A percentile compares a stretch with the other conserved stretches of the same genome.
These are phyloP conservation scores for Chouioia cunea DNA, from an alignment of 2,888 invertebrate species.

Conservation along the genomic window DNA sequence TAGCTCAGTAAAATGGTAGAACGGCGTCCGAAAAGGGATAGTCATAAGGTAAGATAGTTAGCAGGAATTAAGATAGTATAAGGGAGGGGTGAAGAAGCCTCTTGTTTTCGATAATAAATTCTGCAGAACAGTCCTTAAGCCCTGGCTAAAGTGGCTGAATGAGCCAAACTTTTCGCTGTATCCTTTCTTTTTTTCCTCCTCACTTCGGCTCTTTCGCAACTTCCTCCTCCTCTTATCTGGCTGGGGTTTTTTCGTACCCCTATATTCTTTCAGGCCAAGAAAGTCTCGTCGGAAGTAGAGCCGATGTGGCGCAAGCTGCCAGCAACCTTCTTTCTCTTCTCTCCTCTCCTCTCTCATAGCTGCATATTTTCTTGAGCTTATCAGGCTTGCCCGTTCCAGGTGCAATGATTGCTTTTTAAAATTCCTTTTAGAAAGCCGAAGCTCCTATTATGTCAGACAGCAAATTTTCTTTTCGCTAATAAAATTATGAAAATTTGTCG, in stretches of 20 bases:
- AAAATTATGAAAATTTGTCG: too few relatives aligned
- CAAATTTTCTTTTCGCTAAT: too few relatives aligned
- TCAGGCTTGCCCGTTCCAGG: background rate
- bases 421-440: background rate
- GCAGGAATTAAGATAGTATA: constrained; percentile 55
- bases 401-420: constrained; percentile 29
- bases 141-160: constrained; percentile 49
- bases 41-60: constrained; percentile 50
- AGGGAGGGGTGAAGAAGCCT: constrained; percentile 33
- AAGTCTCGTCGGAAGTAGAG: constrained; percentile 29
- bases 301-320: constrained; percentile 17
- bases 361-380: constrained; percentile 39
- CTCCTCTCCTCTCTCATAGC: background rate
- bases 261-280: constrained; percentile 20
- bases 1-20: too few relatives aligned
- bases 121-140: constrained; percentile 46
- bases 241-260: constrained; percentile 17
- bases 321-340: background rate
- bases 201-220: constrained; percentile 28
- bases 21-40: constrained; percentile 1
- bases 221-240: constrained; percentile 18
- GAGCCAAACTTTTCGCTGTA: constrained; percentile 45
- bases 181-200: constrained; percentile 15
- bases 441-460: too few relatives aligned
- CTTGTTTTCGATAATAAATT: constrained; percentile 58